phyloP scores from a whole-genome alignment of 2,888 invertebrate genomes.

The Prosopocoilus inquinatus region DNA sequence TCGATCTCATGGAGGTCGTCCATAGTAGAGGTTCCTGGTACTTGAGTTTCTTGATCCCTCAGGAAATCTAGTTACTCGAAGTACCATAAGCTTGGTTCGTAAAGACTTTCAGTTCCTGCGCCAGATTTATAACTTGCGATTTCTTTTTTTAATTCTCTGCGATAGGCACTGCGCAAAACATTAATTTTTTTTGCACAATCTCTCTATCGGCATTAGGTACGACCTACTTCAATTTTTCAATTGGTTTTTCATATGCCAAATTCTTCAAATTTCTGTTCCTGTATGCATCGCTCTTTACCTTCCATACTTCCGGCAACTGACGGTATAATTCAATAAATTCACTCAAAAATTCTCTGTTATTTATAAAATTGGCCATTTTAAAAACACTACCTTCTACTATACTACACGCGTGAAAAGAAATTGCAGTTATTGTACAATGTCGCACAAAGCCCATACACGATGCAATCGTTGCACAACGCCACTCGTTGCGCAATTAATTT shows the following conservation, averaged over 20 bases:
- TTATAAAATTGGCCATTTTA: background rate
- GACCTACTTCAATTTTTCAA: constrained; percentile 8
- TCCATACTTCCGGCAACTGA: too few relatives aligned
- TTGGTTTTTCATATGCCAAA: constrained; percentile 9
- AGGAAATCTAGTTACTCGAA: constrained; percentile 12
- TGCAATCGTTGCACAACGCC: too few relatives aligned
- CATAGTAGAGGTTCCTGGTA: constrained; percentile 4
- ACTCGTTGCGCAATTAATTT: background rate
- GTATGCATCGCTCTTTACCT: constrained; percentile 5
- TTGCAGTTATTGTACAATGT: background rate
- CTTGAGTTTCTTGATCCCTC: constrained; percentile 11
- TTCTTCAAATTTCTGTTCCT: constrained; percentile 11
- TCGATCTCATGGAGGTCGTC: background rate
- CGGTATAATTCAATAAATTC: background rate
- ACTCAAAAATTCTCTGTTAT: background rate
- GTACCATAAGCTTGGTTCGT: constrained; percentile 16
- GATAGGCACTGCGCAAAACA: constrained; percentile 9
- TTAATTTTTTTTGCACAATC: constrained; percentile 10
- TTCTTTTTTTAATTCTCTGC: constrained; percentile 11
- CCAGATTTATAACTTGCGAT: constrained; percentile 7
- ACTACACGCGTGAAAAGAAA: background rate
- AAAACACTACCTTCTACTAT: background rate
- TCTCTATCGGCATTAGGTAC: constrained; percentile 13
- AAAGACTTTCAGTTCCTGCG: constrained; percentile 13
- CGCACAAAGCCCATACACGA: too few relatives aligned